phyloP scores from a whole-genome alignment of 1,140 invertebrate genomes.

The Drosophila lacertosa region DNA sequence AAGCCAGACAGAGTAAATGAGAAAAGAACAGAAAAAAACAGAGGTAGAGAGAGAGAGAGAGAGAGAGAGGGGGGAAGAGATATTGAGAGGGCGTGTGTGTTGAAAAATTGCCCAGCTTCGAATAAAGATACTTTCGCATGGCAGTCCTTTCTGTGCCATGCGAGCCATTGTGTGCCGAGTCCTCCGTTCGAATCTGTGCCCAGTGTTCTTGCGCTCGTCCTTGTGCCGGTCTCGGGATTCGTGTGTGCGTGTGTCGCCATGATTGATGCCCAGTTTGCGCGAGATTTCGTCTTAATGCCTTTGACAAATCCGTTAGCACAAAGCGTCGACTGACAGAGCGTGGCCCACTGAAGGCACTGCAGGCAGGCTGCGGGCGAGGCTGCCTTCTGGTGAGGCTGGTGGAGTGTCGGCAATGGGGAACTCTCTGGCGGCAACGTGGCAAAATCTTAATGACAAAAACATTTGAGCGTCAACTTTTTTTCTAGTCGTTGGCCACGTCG shows the following conservation, averaged over 20 bases:
- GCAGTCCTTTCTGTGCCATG: slow-evolving; percentile 29
- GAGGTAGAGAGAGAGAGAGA: neutral
- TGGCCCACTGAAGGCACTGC: neutral
- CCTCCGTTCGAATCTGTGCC: neutral
- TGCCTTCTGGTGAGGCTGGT: too few species aligned
- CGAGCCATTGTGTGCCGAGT: slow-evolving; percentile 24
- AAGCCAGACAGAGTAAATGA: too few species aligned
- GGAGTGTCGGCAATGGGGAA: neutral
- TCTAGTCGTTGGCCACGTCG: slow-evolving; percentile 27
- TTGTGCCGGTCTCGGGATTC: slow-evolving; percentile 9
- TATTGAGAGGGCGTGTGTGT: neutral
- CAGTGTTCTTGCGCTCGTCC: slow-evolving; percentile 3
- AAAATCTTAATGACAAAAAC: slow-evolving; percentile 80
- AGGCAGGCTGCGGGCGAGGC: too few species aligned
- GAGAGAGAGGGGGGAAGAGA: too few species aligned
- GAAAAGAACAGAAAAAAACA: neutral
- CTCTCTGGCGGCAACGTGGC: slow-evolving; percentile 34
- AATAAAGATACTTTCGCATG: slow-evolving; percentile 41
- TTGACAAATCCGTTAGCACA: slow-evolving; percentile 78
- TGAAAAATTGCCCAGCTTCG: slow-evolving; percentile 26
- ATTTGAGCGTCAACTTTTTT: slow-evolving; percentile 65
- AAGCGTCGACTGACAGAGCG: slow-evolving; percentile 42
- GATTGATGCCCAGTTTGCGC: slow-evolving; percentile 78
- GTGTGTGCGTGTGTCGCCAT: slow-evolving; percentile 51
- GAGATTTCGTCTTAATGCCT: slow-evolving; percentile 80